Conservation (phyloP, 2,113 vertebrate genomes). For the Gobius niger region DNA sequence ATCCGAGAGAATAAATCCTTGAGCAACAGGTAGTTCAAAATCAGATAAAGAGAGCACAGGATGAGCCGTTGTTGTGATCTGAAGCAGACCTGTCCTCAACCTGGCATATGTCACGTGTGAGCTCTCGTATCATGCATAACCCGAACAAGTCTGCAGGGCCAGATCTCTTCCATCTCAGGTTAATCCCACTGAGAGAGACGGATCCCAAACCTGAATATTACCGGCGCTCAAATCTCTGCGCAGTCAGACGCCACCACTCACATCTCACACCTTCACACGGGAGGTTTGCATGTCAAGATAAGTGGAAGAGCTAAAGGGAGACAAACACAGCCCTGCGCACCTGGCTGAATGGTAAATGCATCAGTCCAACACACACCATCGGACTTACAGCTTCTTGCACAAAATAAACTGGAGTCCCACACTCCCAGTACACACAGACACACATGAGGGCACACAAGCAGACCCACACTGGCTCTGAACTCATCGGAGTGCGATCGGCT, state of each 20-base stretch:
- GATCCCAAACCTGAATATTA: constrained; percentile 74
- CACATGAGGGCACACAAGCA: constrained; percentile 14
- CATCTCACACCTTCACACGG: constrained; percentile 70
- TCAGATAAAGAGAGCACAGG: background rate
- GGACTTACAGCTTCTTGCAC: constrained; percentile 31
- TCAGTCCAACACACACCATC: constrained; percentile 27
- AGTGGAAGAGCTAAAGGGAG: constrained; percentile 69
- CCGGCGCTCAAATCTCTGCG: constrained; percentile 64
- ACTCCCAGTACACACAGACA: constrained; percentile 35
- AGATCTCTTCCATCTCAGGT: constrained; percentile 70
- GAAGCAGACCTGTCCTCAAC: constrained; percentile 26
- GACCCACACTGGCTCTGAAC: constrained; percentile 59
- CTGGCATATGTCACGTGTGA: constrained; percentile 30
- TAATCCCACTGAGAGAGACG: constrained; percentile 71
- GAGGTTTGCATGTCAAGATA: constrained; percentile 76
- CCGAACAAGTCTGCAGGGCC: constrained; percentile 49
- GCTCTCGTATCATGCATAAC: constrained; percentile 66
- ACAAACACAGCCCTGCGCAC: constrained; percentile 51
- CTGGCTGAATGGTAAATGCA: constrained; percentile 47
- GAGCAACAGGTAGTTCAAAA: background rate
- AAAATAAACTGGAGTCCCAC: constrained; percentile 19
- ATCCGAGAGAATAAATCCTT: background rate
- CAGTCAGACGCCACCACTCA: constrained; percentile 69
- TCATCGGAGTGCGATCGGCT: constrained; percentile 69
- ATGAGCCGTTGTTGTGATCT: constrained; percentile 17